A percentile compares a stretch with the other conserved stretches of the same genome.
Evolutionary conservation across 2,113 vertebrate species (phyloP).

Genomic region (Oreochromis spilurus): DNA sequence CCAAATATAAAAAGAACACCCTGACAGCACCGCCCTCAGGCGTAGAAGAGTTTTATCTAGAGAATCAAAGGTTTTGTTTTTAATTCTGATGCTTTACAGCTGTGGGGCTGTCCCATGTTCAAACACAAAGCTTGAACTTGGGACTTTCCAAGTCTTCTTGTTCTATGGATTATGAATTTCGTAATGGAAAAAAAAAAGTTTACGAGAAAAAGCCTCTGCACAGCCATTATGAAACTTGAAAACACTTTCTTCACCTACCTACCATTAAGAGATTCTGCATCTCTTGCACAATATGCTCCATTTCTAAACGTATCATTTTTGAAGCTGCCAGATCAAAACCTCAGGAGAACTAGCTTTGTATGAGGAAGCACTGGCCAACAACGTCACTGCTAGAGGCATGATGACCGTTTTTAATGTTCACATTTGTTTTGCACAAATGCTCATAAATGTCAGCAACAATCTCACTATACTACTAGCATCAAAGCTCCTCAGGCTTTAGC

Average conservation of each 20-base stretch:
- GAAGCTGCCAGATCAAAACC: background rate
- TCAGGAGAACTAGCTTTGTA: background rate
- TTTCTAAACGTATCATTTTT: background rate
- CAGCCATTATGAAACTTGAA: background rate
- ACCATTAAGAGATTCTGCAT: background rate
- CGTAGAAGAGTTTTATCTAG: background rate
- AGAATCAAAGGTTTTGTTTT: background rate
- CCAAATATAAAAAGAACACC: background rate
- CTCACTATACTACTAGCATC: background rate
- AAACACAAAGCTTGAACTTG: background rate
- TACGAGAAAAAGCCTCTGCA: background rate
- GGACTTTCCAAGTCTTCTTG: background rate
- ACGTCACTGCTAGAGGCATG: accelerated
- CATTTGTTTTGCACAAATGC: background rate
- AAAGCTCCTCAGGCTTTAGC: background rate
- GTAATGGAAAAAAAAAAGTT: background rate
- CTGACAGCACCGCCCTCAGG: background rate
- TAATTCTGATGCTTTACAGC: background rate
- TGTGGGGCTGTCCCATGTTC: background rate
- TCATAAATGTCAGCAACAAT: background rate
- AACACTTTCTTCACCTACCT: background rate
- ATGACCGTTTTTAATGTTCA: background rate
- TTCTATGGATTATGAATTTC: background rate
- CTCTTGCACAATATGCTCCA: background rate
- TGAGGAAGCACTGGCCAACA: background rate